These are phyloP conservation scores for Pachydiplax longipennis DNA, from an alignment of 2,888 invertebrate genomes.

Conservation along the genomic window DNA sequence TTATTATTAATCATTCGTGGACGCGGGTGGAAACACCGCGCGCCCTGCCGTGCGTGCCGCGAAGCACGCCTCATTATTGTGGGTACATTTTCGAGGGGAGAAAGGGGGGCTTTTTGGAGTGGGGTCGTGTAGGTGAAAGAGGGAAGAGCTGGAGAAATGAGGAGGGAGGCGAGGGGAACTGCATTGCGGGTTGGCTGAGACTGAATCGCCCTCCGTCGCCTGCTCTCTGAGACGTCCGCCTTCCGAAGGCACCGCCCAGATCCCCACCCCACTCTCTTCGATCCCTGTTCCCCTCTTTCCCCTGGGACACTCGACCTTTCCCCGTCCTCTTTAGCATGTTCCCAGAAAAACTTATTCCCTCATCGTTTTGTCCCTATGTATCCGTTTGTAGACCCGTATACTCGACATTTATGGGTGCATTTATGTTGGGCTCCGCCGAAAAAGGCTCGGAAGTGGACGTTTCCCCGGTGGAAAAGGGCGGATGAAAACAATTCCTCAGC, in stretches of 20 bases:
- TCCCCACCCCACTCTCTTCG: neutral
- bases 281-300: neutral
- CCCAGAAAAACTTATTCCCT: neutral
- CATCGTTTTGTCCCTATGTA: neutral
- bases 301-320: neutral
- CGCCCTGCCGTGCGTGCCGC: too few relatives aligned
- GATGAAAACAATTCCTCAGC: neutral
- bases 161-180: neutral
- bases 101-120: neutral
- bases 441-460: too few relatives aligned
- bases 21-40: too few relatives aligned
- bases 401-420: neutral
- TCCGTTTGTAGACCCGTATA: neutral
- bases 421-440: too few relatives aligned
- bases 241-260: neutral
- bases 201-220: neutral
- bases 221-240: neutral
- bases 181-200: constrained; percentile 28
- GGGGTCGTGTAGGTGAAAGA: neutral
- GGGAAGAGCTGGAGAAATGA: neutral
- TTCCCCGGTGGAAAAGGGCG: too few relatives aligned
- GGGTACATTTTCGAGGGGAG: neutral
- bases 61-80: too few relatives aligned
- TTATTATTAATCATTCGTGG: too few relatives aligned
- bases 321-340: neutral